Evolutionary conservation across 2,888 invertebrate genomes (phyloP).

Genomic region (Temnothorax rugatulus): DNA sequence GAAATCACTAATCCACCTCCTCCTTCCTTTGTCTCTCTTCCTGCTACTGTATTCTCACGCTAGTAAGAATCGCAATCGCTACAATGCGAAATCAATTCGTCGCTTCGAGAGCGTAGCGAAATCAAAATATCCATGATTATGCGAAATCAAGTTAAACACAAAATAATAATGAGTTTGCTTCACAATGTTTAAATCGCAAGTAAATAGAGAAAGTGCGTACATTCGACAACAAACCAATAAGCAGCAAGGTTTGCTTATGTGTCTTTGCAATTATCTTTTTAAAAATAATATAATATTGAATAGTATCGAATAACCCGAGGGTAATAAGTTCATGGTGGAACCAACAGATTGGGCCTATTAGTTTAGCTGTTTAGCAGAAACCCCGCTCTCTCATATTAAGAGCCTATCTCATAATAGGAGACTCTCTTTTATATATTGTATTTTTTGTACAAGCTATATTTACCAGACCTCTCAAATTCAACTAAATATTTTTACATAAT

Average conservation of each 20-base stretch:
- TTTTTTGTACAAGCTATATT: too few species aligned
- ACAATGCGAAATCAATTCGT: conserved; percentile 78
- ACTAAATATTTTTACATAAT: too few species aligned
- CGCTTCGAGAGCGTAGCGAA: conserved; percentile 54
- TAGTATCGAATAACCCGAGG: not conserved
- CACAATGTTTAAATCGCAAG: conserved; percentile 59
- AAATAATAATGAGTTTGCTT: conserved; percentile 62
- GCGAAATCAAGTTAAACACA: conserved; percentile 47
- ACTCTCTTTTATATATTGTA: too few species aligned
- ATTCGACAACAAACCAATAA: conserved; percentile 34
- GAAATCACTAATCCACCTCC: not conserved
- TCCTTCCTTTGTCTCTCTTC: not conserved
- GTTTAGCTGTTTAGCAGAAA: too few species aligned
- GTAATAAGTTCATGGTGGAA: too few species aligned
- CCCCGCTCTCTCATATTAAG: too few species aligned
- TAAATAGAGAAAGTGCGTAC: conserved; percentile 30
- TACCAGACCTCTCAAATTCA: too few species aligned
- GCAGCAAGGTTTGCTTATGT: not conserved
- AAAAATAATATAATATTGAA: not conserved
- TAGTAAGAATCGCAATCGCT: conserved; percentile 69
- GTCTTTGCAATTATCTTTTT: not conserved
- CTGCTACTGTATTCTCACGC: conserved; percentile 33
- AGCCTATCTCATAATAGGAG: too few species aligned
- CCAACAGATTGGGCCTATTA: too few species aligned
- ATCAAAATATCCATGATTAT: conserved; percentile 34